Base-by-base conservation (phyloP, 2,797 vertebrate genomes). In the Australoheros facetus region DNA sequence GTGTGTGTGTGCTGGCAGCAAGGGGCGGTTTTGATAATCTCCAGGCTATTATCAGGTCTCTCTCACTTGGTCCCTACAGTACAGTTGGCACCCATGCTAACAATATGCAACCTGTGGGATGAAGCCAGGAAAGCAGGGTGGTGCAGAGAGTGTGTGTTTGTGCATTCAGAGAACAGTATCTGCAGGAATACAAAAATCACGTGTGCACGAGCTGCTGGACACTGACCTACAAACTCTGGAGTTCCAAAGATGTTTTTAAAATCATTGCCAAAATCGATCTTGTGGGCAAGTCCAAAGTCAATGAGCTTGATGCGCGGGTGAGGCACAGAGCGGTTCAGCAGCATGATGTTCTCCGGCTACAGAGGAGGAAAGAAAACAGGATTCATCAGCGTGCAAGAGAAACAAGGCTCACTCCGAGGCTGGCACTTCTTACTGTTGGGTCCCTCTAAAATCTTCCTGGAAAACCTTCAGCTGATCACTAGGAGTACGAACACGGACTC, bases 191-290 rank as follows among this genome's bases (percentile, higher is more conserved):
- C 16, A 16, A 45, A 39, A 54, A 26, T 17, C 9, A 45, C 7
- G 17, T 0, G 4, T 3, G 2, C 37, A 30, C 10, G 6, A 48
- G 34, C 54, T 1, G 56, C 21, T 4, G 71, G 51, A 80, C 77
- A 96, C 97, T 96, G 86, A 99, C 98, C 98, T 82, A 99, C 98
- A 94, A 99, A 99, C 88, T 99, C 98, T 1, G 98, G 97, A 0
- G 98, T 99, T 81, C 98, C 98, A n/a, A 99, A 99, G 88, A 99
- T 99, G 93, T 99, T 99, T 94, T 99, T 99, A 91, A 99, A 99
- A 93, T 99, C 98, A 89, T 98, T 99, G 91, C 97, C 96, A 79
- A 98, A 98, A 88, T 99, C 97, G 53, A 99, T 99, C 96, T 98
- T 99, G 94, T 99, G 98, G 4, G 98, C 98, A 91, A 99, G 94